A percentile compares a stretch with the other conserved stretches of the same genome.
These are phyloP conservation scores for Drosophila suboccidentalis DNA, from an alignment of 2,888 invertebrate species.

Conservation along the genomic window DNA sequence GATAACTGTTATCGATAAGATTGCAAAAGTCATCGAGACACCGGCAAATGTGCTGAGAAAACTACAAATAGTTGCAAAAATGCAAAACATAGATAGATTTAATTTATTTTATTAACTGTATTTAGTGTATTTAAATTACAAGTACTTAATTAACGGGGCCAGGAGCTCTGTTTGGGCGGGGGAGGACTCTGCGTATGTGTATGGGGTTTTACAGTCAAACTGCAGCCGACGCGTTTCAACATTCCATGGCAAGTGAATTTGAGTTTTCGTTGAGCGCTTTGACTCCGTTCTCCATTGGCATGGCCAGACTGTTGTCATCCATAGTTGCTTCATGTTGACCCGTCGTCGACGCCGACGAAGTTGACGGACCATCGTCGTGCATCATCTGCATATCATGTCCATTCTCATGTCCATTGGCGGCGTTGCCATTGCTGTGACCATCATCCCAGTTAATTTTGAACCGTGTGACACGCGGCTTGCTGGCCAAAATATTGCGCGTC, in stretches of 20 bases:
- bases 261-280: constrained; percentile 85
- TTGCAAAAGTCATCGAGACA: background rate
- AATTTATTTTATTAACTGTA: constrained; percentile 62
- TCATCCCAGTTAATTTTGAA: constrained; percentile 99
- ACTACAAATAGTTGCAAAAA: constrained; percentile 2
- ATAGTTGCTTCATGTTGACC: constrained; percentile 70
- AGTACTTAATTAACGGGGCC: constrained; percentile 66
- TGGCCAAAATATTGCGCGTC: constrained; percentile 88
- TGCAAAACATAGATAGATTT: constrained; percentile 37
- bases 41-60: constrained; percentile 1
- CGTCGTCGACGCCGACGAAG: constrained; percentile 56
- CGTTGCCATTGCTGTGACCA: constrained; percentile 82
- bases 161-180: constrained; percentile 21
- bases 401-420: constrained; percentile 48
- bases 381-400: constrained; percentile 70
- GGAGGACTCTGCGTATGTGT: constrained; percentile 16
- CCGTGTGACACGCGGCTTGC: constrained; percentile 96
- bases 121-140: constrained; percentile 63
- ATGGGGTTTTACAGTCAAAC: constrained; percentile 25
- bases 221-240: constrained; percentile 67
- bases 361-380: constrained; percentile 62
- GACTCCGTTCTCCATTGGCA: constrained; percentile 83
- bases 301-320: constrained; percentile 84
- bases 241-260: constrained; percentile 86
- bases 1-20: constrained; percentile 10